Evolutionary conservation across 92 coral and sea anemone genomes (phyloP).

Genomic region (Porites rus): DNA sequence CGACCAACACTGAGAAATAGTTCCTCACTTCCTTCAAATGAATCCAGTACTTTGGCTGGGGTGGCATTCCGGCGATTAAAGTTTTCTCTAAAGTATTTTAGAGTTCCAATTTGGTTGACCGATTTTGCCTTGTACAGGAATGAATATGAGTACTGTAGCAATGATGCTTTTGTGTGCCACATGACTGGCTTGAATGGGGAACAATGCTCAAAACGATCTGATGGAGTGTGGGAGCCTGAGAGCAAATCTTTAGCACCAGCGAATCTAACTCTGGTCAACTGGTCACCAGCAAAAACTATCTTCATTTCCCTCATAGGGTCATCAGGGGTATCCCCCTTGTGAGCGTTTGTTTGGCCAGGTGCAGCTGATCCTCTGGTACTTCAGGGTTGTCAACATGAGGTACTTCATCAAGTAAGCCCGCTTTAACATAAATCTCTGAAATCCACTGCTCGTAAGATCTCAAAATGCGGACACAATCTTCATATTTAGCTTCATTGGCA

Average conservation of each 20-base stretch:
- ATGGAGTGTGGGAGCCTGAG: conserved; percentile 80
- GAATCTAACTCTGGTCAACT: conserved; percentile 63
- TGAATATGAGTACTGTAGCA: conserved; percentile 67
- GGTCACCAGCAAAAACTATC: conserved; percentile 52
- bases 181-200: conserved; percentile 75
- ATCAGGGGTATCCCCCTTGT: conserved; percentile 51
- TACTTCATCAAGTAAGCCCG: conserved; percentile 61
- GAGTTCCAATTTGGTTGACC: conserved; percentile 70
- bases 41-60: conserved; percentile 77
- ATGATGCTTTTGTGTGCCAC: conserved; percentile 77
- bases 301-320: conserved; percentile 76
- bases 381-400: conserved; percentile 57
- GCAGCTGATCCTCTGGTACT: conserved; percentile 60
- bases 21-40: conserved; percentile 33
- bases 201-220: conserved; percentile 58
- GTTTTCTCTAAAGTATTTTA: conserved; percentile 78
- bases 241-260: conserved; percentile 74
- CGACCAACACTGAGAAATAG: conserved; percentile 55
- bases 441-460: conserved; percentile 61
- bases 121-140: conserved; percentile 79
- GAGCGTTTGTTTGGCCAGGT: conserved; percentile 70
- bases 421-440: conserved; percentile 59
- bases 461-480: conserved; percentile 66
- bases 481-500: conserved; percentile 72
- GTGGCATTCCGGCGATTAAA: conserved; percentile 45